Evolutionary conservation across 2,888 invertebrate species (phyloP).

Genomic region (Euspilapteryx auroguttella): DNA sequence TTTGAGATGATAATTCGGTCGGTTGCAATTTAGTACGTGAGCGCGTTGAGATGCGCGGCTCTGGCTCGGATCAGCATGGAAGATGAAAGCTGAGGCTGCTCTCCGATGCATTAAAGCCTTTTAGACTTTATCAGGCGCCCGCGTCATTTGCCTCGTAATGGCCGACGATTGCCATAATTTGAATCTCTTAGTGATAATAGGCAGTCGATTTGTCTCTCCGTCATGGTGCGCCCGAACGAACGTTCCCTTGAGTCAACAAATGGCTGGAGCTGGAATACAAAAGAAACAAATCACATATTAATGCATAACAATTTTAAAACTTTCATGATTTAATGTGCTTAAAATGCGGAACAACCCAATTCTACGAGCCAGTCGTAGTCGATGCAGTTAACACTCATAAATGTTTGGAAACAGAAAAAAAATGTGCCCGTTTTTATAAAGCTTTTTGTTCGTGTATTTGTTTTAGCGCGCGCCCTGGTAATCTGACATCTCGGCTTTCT

Average conservation of each 20-base stretch:
- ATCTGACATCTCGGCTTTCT: constrained; percentile 11
- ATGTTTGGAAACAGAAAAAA: constrained; percentile 31
- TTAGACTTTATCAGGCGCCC: constrained; percentile 28
- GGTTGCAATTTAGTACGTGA: too few species aligned
- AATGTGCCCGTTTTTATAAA: constrained; percentile 31
- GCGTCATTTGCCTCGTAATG: constrained; percentile 43
- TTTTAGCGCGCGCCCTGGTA: constrained; percentile 38
- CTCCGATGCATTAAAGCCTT: constrained; percentile 32
- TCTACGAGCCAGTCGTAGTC: too few species aligned
- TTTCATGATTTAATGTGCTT: too few species aligned
- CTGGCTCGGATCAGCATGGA: too few species aligned
- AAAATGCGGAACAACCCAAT: constrained; percentile 22
- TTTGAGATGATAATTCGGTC: too few species aligned
- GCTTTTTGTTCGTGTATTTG: constrained; percentile 37
- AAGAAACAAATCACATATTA: too few species aligned
- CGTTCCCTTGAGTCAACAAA: too few species aligned
- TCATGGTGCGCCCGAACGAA: too few species aligned
- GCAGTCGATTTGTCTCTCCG: constrained; percentile 15
- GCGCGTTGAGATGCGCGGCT: too few species aligned
- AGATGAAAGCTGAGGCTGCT: too few species aligned
- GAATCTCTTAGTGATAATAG: constrained; percentile 27
- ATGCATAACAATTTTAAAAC: too few species aligned
- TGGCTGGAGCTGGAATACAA: too few species aligned
- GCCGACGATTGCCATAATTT: constrained; percentile 37
- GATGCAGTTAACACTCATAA: constrained; percentile 35